Conservation (phyloP, 2,797 vertebrate genomes). For the Columba guinea region DNA sequence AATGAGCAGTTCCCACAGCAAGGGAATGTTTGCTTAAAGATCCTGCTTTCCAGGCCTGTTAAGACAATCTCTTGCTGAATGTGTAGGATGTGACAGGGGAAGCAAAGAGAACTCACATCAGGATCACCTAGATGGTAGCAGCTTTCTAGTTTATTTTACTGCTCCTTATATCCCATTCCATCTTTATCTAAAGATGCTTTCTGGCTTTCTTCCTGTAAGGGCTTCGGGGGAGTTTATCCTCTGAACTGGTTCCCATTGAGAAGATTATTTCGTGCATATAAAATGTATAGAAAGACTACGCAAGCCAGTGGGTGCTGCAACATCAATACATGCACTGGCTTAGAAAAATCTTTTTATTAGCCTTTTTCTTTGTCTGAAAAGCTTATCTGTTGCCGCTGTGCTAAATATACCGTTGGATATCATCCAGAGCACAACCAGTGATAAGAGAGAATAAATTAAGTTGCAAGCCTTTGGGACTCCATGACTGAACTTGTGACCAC, state of each 20-base stretch:
- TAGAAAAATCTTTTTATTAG: neutral
- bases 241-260: neutral
- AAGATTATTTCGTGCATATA: neutral
- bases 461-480: neutral
- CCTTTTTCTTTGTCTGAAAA: constrained; percentile 9
- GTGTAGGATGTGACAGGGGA: neutral
- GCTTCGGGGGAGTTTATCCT: neutral
- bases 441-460: constrained; percentile 4
- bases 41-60: neutral
- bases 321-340: neutral
- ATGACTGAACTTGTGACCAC: neutral
- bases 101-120: neutral
- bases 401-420: constrained; percentile 23
- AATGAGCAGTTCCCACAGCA: neutral
- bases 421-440: neutral
- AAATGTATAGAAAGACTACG: neutral
- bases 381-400: neutral
- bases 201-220: neutral
- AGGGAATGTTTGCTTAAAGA: neutral
- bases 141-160: neutral
- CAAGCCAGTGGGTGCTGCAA: neutral
- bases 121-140: neutral
- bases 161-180: neutral
- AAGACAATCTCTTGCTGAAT: neutral
- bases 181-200: neutral